phyloP scores from a whole-genome alignment of 2,113 vertebrate species.

The Epinephelus cyanopodus region DNA sequence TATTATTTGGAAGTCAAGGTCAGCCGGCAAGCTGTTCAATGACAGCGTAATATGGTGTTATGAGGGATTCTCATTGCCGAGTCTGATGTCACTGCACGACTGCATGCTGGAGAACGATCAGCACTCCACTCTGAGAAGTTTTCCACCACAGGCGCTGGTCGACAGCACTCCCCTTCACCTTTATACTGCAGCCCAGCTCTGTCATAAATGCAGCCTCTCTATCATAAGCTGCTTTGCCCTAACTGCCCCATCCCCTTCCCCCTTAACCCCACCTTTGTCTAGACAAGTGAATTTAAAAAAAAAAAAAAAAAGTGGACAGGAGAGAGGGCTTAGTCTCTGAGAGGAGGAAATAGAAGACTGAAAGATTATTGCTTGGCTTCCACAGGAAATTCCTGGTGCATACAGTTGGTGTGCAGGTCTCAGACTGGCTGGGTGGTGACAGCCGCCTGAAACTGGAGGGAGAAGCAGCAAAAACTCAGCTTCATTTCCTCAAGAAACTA shows the following conservation, averaged over 20 bases:
- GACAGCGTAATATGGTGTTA: conserved; percentile 10
- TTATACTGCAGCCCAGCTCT: conserved; percentile 4
- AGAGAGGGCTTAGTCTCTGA: not conserved
- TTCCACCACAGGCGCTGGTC: not conserved
- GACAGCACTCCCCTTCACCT: conserved; percentile 19
- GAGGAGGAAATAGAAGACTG: conserved; percentile 62
- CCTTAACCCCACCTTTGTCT: not conserved
- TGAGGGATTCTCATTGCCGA: conserved; percentile 40
- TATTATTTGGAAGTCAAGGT: not conserved
- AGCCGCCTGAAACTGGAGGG: conserved; percentile 20
- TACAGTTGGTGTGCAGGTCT: conserved; percentile 47
- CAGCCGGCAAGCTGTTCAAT: not conserved
- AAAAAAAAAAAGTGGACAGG: conserved; percentile 32
- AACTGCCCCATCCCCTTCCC: not conserved
- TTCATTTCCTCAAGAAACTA: conserved; percentile 53
- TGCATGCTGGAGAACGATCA: conserved; percentile 3
- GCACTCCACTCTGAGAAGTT: conserved; percentile 33
- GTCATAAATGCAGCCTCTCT: conserved; percentile 1
- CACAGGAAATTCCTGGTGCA: conserved; percentile 71
- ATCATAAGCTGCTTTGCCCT: not conserved
- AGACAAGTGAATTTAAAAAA: conserved; percentile 18
- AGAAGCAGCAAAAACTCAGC: not conserved
- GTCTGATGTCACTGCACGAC: conserved; percentile 52
- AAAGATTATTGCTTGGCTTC: conserved; percentile 61
- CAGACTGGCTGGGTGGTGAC: conserved; percentile 40